Evolutionary conservation across 2,113 vertebrate species (phyloP), one percentile per base, ranked within the genome.

Genomic region (Amphilophus citrinellus): DNA sequence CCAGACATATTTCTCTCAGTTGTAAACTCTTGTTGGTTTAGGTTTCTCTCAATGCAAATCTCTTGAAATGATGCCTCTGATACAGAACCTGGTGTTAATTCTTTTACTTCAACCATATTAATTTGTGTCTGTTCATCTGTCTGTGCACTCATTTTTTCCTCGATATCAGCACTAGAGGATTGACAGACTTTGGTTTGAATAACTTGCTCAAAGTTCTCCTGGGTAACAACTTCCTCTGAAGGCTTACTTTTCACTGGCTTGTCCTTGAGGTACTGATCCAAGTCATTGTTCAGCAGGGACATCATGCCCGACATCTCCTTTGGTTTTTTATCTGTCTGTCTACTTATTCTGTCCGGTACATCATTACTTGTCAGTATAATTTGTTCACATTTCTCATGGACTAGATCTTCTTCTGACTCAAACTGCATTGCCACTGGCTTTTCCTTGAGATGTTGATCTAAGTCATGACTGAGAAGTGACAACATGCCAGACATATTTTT

Each of bases 91-190:
- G 94, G 90, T 66, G 88, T 91, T 2, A 94, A 89, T 79, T 85
- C 94, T 89, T 93, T 96, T 44, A 95, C 94, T 83, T 95, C 95
- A 84, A 93, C 93, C 42, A 94, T 94, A 85, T 96, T 92, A 86
- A 94, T 95, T 18, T 96, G 94, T 0, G 30, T 7, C 3, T 80
- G 3, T 56, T 73, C 58, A 39, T 53, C 3, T 18, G 22, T 42
- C 30, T 77, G 59, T 79, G 10, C 44, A 30, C 6, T 15, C n/a
- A 35, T 30, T 5, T 32, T 61, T 18, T 86, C 71, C 3, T 77
- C 77, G 4, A 63, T 10, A 30, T 80, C 24, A 18, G 66, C 7
- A 32, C 32, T 63, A 0, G 37, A 66, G 42, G 63, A 66, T n/a
- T 24, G 37, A 66, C 15, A 37, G 8, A 66, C 42, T 66, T 44